Evolutionary conservation across 2,888 invertebrate species (phyloP).

Genomic region (Hyles lineata): DNA sequence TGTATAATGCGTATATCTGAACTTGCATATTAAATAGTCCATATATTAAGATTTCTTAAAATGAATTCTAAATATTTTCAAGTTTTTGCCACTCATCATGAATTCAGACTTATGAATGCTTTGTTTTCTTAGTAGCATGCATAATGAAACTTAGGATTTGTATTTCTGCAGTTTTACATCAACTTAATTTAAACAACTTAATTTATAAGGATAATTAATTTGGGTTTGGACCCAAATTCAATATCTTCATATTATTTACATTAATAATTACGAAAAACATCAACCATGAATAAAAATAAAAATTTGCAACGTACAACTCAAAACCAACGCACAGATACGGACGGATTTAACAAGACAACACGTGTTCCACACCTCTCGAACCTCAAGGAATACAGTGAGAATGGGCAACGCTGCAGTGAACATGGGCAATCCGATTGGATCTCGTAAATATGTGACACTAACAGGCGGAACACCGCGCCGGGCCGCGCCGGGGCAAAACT

Average conservation of each 20-base stretch:
- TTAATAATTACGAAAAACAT: neutral
- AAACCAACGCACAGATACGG: neutral
- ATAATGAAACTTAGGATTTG: too few relatives aligned
- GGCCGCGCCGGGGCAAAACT: conserved; percentile 29
- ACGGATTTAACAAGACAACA: neutral
- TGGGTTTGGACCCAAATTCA: too few relatives aligned
- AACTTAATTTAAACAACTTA: too few relatives aligned
- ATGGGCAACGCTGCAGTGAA: neutral
- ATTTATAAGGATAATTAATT: too few relatives aligned
- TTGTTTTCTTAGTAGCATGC: too few relatives aligned
- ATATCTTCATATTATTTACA: neutral
- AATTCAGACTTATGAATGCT: too few relatives aligned
- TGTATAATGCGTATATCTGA: too few relatives aligned
- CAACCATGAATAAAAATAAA: neutral
- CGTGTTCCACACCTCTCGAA: neutral
- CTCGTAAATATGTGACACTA: conserved; percentile 12
- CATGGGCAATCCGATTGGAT: neutral
- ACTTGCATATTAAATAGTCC: too few relatives aligned
- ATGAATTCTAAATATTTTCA: too few relatives aligned
- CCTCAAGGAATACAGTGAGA: neutral
- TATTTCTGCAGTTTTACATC: too few relatives aligned
- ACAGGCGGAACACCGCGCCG: conserved; percentile 22
- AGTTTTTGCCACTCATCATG: too few relatives aligned
- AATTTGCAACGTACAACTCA: neutral
- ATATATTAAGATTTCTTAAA: too few relatives aligned